A percentile compares a stretch with the other conserved stretches of the same genome.
These are phyloP conservation scores for Parotia lawesii DNA, from an alignment of 2,113 vertebrate genomes.

Conservation along the genomic window DNA sequence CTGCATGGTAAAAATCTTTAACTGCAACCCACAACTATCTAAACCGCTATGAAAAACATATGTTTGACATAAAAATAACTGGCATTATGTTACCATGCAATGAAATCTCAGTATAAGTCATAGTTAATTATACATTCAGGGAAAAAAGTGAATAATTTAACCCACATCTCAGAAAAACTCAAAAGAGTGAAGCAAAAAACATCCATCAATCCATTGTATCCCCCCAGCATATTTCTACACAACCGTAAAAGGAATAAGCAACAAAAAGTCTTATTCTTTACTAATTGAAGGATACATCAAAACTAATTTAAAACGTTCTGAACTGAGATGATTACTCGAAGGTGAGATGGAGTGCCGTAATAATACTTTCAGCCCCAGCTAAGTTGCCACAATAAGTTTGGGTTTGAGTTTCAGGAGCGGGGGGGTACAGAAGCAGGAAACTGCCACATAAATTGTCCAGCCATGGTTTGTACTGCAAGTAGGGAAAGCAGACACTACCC, in stretches of 20 bases:
- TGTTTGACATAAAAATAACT: conserved; percentile 56
- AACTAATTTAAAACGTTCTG: neutral
- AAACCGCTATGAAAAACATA: conserved; percentile 53
- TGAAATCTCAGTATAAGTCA: conserved; percentile 54
- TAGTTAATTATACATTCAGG: conserved; percentile 48
- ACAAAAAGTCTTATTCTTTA: neutral
- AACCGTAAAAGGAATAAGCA: neutral
- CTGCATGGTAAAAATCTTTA: conserved; percentile 50
- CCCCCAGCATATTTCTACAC: neutral
- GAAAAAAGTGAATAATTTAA: conserved; percentile 21
- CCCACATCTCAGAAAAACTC: conserved; percentile 29
- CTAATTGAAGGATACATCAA: neutral
- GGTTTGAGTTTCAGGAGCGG: neutral
- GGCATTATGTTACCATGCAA: conserved; percentile 38
- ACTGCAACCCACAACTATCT: conserved; percentile 60
- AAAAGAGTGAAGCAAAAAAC: neutral
- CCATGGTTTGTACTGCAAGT: neutral
- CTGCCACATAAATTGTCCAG: neutral
- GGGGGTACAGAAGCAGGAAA: neutral
- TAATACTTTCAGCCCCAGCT: neutral
- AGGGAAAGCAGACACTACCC: neutral
- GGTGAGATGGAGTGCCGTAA: neutral
- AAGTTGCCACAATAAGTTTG: neutral
- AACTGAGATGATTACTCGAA: neutral
- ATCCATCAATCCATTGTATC: neutral